Evolutionary conservation across 2,888 invertebrate species (phyloP).

Genomic region (Drosophila cracens): DNA sequence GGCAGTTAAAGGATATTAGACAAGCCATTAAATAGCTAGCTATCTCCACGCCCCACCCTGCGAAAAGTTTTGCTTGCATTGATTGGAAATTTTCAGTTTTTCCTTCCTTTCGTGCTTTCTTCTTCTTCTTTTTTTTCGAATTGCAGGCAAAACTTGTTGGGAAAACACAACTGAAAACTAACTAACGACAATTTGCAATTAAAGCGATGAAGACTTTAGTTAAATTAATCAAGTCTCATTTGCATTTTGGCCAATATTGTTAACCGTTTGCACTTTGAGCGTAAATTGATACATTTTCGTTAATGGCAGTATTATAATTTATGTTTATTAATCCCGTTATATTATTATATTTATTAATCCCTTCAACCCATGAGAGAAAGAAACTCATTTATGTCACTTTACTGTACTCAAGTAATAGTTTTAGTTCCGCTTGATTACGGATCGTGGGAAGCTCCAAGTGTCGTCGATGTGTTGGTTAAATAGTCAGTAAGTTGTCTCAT

Average conservation of each 20-base stretch:
- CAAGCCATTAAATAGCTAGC: slow-evolving; percentile 75
- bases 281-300: too few relatives aligned
- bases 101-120: background rate
- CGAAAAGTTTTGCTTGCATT: slow-evolving; percentile 21
- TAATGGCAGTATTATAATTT: too few relatives aligned
- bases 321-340: too few relatives aligned
- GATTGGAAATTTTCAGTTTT: slow-evolving; percentile 40
- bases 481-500: slow-evolving; percentile 25
- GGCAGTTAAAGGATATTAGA: slow-evolving; percentile 80
- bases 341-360: background rate
- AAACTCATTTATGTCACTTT: background rate
- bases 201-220: slow-evolving; percentile 11
- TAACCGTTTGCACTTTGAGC: slow-evolving; percentile 13
- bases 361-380: background rate
- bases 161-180: background rate
- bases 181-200: slow-evolving; percentile 25
- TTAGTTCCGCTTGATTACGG: slow-evolving; percentile 45
- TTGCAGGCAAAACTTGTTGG: background rate
- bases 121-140: slow-evolving; percentile 4
- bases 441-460: slow-evolving; percentile 41
- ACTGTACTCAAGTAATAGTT: background rate
- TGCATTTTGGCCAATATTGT: slow-evolving; percentile 5
- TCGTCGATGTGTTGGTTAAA: slow-evolving; percentile 15
- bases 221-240: slow-evolving; percentile 1
- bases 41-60: slow-evolving; percentile 20